These are phyloP conservation scores for Calidris pygmaea DNA, from an alignment of 2,113 vertebrate genomes.

Conservation along the genomic window DNA sequence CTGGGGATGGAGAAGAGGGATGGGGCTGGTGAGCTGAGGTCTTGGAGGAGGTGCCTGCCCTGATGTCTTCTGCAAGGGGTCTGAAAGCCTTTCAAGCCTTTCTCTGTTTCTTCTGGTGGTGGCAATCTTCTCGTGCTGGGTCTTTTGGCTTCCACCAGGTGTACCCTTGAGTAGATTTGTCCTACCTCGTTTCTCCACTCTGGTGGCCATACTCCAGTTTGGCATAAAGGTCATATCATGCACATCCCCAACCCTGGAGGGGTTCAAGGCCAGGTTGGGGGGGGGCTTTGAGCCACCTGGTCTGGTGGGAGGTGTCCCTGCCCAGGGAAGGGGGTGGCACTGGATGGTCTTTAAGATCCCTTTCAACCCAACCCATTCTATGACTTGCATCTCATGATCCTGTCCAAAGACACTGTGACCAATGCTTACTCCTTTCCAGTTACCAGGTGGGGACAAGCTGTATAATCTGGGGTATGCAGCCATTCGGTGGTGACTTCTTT, in stretches of 20 bases:
- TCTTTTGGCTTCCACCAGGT: neutral
- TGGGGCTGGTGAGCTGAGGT: neutral
- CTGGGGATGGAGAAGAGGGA: neutral
- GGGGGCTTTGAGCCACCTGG: neutral
- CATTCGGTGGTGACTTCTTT: neutral
- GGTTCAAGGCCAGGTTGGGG: neutral
- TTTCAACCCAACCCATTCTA: neutral
- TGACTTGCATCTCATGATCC: neutral
- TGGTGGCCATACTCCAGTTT: rapidly evolving
- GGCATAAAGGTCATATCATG: neutral
- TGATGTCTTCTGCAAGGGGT: neutral
- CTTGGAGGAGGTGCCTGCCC: neutral
- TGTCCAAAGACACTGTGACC: neutral
- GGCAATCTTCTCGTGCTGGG: neutral
- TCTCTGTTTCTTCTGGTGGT: neutral
- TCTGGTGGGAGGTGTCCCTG: neutral
- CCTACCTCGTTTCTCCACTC: neutral
- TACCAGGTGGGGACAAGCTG: neutral
- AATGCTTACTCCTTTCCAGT: neutral
- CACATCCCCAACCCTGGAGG: neutral
- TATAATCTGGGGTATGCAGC: no score
- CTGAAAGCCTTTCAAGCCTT: neutral
- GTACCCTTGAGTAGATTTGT: neutral
- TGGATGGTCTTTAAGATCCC: neutral
- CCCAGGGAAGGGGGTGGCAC: neutral